Conservation (phyloP, 2,797 vertebrate genomes). For the Oryzias sinensis region DNA sequence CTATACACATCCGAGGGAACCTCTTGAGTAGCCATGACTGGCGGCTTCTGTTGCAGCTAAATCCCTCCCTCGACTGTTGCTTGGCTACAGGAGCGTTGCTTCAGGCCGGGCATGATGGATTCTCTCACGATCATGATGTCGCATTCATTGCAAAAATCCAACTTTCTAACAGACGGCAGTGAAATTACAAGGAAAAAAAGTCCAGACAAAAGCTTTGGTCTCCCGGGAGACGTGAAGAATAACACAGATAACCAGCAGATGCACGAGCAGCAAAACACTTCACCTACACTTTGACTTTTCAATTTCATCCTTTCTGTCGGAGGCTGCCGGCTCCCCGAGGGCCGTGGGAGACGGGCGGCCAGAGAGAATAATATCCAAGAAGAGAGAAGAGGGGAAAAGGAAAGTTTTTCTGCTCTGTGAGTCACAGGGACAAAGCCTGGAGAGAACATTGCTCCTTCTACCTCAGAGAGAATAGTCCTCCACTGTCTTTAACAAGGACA, state of each 20-base stretch:
- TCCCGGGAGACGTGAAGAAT: slow-evolving; percentile 25
- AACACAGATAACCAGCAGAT: slow-evolving; percentile 32
- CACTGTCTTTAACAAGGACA: slow-evolving; percentile 42
- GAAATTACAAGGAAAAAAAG: slow-evolving; percentile 30
- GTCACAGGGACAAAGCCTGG: slow-evolving; percentile 28
- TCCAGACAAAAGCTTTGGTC: slow-evolving; percentile 27
- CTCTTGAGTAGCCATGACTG: too few relatives aligned
- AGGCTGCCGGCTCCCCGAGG: slow-evolving; percentile 49
- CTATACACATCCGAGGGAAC: too few relatives aligned
- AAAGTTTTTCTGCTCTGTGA: slow-evolving; percentile 46
- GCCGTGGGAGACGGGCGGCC: slow-evolving; percentile 19
- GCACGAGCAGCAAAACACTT: slow-evolving; percentile 45
- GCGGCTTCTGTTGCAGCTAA: too few relatives aligned
- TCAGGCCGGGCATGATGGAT: background rate
- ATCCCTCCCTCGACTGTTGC: background rate
- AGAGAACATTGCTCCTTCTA: slow-evolving; percentile 26
- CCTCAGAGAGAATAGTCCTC: slow-evolving; percentile 47
- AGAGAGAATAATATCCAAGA: slow-evolving; percentile 36
- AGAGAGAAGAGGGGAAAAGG: slow-evolving; percentile 45
- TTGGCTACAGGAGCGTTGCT: background rate
- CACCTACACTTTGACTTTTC: slow-evolving; percentile 55
- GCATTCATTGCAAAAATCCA: slow-evolving; percentile 6
- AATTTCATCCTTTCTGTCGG: slow-evolving; percentile 36
- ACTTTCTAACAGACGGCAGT: slow-evolving; percentile 3
- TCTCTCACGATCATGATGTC: slow-evolving; percentile 1